Evolutionary conservation across 2,797 vertebrate genomes (phyloP).

Genomic region (Hoplostethus mediterraneus): DNA sequence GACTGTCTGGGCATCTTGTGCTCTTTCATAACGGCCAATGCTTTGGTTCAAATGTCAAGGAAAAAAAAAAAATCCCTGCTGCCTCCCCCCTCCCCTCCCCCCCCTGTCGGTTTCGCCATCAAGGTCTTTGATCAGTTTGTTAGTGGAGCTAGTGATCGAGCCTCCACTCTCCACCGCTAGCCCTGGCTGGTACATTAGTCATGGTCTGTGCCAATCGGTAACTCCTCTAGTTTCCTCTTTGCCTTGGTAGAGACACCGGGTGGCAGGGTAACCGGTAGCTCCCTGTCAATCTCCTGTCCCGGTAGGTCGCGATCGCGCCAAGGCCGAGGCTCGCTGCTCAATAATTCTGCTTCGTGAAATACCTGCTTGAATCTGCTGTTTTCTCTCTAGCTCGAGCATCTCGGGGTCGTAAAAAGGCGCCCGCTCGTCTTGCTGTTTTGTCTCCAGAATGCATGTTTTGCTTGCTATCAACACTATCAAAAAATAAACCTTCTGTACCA

Average conservation of each 20-base stretch:
- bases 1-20: conserved; percentile 42
- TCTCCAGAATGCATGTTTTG: background rate
- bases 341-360: conserved; percentile 19
- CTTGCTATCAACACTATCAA: background rate
- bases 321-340: conserved; percentile 10
- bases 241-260: conserved; percentile 44
- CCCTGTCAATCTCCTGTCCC: conserved; percentile 48
- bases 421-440: background rate
- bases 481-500: no score
- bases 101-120: conserved; percentile 45
- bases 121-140: conserved; percentile 73
- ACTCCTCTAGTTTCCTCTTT: conserved; percentile 43
- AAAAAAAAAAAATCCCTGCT: conserved; percentile 2
- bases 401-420: background rate
- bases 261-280: conserved; percentile 50
- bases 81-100: conserved; percentile 27
- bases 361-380: conserved; percentile 12
- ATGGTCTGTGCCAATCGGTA: conserved; percentile 57
- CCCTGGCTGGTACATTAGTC: conserved; percentile 43
- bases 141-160: conserved; percentile 39
- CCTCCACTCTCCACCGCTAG: conserved; percentile 29
- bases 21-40: conserved; percentile 56
- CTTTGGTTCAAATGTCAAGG: conserved; percentile 69
- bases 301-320: background rate
- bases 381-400: conserved; percentile 15